Evolutionary conservation across 2,888 invertebrate genomes (phyloP), one percentile per base, ranked within the genome.

Genomic region (Scaeva pyrastri): DNA sequence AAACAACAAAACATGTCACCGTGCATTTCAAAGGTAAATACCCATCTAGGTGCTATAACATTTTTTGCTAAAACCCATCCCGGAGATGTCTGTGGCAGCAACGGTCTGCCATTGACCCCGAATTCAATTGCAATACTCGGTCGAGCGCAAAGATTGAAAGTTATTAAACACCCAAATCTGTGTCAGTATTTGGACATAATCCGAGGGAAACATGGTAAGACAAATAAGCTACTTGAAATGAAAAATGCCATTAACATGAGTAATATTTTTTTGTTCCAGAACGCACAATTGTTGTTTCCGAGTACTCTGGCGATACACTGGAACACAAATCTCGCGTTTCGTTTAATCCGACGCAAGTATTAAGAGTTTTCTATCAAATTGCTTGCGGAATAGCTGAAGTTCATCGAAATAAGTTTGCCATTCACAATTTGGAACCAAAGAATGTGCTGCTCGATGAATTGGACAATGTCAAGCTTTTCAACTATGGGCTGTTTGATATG

Each of bases 111-210:
- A 0, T 93, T 99, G 21, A 99, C 99, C 1, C 98, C 99, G 2
- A 98, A 99, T 93, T 98, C 98, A 0, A 98, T 99, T 85, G 97
- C 97, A 75, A 98, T 99, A 90, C 94, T 98, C 75, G 98, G 99
- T 8, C 94, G 95, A 90, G 97, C 98, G 31, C 98, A 98, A 91
- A 93, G 95, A 82, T 93, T 99, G 16, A 96, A 97, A 90, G 95
- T 95, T 0, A 93, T 98, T 70, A 94, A 95, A 80, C 97, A 98
- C 92, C 95, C 95, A 0, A 95, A 97, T 93, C 93, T 99, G 68
- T 98, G 98, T 90, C 95, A 96, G 80, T 99, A 99, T 93, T 93
- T 99, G 55, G 98, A 98, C 92, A 95, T 99, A 73, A 95, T 97
- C 88, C 94, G 98, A 89, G 97, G 98, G 88, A 98, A 98, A 94